Evolutionary conservation across 2,888 invertebrate species (phyloP), one percentile per base, ranked within the genome.

Genomic region (Altica lythri): DNA sequence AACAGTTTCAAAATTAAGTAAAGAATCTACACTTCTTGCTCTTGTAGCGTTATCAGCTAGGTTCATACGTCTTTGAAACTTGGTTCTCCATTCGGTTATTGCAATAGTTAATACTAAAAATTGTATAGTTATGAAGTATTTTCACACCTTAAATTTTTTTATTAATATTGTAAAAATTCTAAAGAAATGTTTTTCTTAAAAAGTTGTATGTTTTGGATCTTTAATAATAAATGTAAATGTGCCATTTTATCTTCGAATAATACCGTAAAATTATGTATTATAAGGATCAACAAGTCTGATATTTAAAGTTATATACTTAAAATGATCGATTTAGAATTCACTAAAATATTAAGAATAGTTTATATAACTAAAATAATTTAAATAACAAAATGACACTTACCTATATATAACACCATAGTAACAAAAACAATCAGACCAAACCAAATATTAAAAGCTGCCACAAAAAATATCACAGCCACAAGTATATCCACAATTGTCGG

Each of bases 41-140:
- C 92, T 89, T 55, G 90, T 89, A 27, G 88, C 92, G 76, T 98
- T 99, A 72, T 98, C 97, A 0, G 94, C 89, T 18, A 88, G 79
- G 77, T 98, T 99, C 95, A 96, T 95, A 3, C 89, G 83, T 22
- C 97, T 81, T 64, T 96, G 90, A 78, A 85, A 98, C 75, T 97
- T 93, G 0, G 97, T 98, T 9, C 98, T 83, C 98, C 98, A 98
- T 78, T 98, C 97, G 0, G 98, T 98, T n/a, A 98, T 83, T 10
- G 79, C 76, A 69, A 98, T 86, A 1, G 98, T 98, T 8, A 86
- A 82, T 70, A 81, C 94, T 95, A 75, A 9, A 78, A 77, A 37
- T n/a, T 56, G 13, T 17, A 47, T 13, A 34, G 10, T 6, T 9
- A 43, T 4, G 30, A 30, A 16, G 6, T n/a, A n/a, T n/a, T n/a